Conservation (phyloP, 1,140 invertebrate genomes). For the Drosophila nannoptera region DNA sequence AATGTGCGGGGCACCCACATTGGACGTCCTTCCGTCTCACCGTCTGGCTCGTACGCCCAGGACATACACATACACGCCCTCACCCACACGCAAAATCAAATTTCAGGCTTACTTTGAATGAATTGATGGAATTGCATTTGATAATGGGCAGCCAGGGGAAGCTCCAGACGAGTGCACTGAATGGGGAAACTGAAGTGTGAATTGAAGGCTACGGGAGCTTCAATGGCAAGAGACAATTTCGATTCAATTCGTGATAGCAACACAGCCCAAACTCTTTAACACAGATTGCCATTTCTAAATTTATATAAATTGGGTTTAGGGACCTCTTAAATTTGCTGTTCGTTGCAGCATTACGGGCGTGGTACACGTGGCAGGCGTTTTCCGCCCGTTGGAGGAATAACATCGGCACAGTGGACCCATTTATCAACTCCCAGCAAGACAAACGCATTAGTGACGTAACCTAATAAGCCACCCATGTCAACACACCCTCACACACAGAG, state of each 20-base stretch:
- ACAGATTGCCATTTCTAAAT: too few species aligned
- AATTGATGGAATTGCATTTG: constrained; percentile 69
- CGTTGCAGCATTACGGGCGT: background rate
- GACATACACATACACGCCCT: background rate
- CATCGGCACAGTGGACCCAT: constrained; percentile 9
- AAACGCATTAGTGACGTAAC: constrained; percentile 18
- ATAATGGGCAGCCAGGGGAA: constrained; percentile 38
- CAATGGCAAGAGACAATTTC: background rate
- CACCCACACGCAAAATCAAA: constrained; percentile 63
- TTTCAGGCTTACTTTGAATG: constrained; percentile 56
- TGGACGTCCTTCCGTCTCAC: too few species aligned
- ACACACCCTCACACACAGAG: background rate
- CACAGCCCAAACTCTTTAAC: too few species aligned
- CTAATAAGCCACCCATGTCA: constrained; percentile 2
- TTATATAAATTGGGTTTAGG: too few species aligned
- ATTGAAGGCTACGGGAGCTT: constrained; percentile 29
- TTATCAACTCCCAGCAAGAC: constrained; percentile 15
- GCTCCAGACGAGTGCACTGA: constrained; percentile 44
- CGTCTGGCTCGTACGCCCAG: background rate
- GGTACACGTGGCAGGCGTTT: background rate
- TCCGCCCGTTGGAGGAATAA: background rate
- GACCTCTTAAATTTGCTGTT: too few species aligned
- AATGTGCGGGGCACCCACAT: constrained; percentile 27
- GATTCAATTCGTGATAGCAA: too few species aligned
- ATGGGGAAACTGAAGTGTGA: constrained; percentile 54